These are phyloP conservation scores for Eulithis testata DNA, from an alignment of 2,888 invertebrate genomes.

Conservation along the genomic window DNA sequence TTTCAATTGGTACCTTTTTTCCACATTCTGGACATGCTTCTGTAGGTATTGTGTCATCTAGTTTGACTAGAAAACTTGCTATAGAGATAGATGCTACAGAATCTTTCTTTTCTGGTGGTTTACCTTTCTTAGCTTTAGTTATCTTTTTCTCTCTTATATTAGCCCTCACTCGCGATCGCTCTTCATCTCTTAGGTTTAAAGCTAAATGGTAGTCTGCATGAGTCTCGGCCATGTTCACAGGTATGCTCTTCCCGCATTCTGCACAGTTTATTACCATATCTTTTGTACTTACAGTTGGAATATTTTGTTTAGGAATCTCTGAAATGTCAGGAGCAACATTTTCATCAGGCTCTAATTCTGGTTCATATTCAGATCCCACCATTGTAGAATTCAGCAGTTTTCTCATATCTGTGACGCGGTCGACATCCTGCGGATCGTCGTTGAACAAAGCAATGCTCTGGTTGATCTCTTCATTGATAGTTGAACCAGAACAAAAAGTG, in stretches of 20 bases:
- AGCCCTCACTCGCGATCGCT: conserved; percentile 63
- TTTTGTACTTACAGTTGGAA: conserved; percentile 3
- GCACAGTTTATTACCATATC: conserved; percentile 76
- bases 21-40: conserved; percentile 89
- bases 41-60: conserved; percentile 62
- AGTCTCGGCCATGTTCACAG: conserved; percentile 82
- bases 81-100: conserved; percentile 60
- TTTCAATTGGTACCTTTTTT: conserved; percentile 84
- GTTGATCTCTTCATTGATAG: conserved; percentile 78
- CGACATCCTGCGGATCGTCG: conserved; percentile 64
- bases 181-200: conserved; percentile 85
- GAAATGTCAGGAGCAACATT: conserved; percentile 14
- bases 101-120: conserved; percentile 48
- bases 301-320: conserved; percentile 21
- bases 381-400: conserved; percentile 60
- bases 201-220: conserved; percentile 92
- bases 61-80: conserved; percentile 76
- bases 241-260: conserved; percentile 86
- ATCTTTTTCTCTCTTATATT: conserved; percentile 53
- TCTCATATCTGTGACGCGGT: conserved; percentile 65
- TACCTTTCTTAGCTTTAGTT: conserved; percentile 41
- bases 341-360: conserved; percentile 26
- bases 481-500: conserved; percentile 72
- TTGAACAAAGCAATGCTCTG: conserved; percentile 76
- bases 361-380: conserved; percentile 38